A percentile compares a stretch with the other conserved stretches of the same genome.
These are phyloP conservation scores for Coregonus ussuriensis DNA, from an alignment of 2,797 vertebrate genomes.

Conservation along the genomic window DNA sequence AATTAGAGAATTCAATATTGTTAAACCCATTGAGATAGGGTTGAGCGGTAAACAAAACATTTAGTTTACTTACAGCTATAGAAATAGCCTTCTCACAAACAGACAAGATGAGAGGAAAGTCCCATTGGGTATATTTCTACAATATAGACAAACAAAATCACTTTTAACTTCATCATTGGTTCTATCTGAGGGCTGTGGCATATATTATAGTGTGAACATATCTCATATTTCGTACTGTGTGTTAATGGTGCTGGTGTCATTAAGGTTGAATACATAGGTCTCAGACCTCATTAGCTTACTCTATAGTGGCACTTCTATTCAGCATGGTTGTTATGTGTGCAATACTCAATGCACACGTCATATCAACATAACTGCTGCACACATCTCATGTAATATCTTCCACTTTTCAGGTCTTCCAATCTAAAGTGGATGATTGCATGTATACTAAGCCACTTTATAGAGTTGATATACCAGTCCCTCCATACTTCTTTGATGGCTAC, in stretches of 20 bases:
- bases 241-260: background rate
- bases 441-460: background rate
- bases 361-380: background rate
- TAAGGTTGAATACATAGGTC: background rate
- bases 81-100: conserved; percentile 2
- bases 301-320: background rate
- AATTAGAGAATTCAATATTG: conserved; percentile 45
- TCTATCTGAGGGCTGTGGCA: background rate
- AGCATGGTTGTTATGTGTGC: background rate
- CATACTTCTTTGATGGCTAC: no score
- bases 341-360: background rate
- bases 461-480: background rate
- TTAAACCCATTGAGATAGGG: conserved; percentile 28
- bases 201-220: background rate
- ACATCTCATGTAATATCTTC: background rate
- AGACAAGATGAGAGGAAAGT: conserved; percentile 30
- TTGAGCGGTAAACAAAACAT: conserved; percentile 39
- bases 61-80: conserved; percentile 34
- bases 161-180: background rate
- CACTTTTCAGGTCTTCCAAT: background rate
- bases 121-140: conserved; percentile 46
- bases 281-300: background rate
- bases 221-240: background rate
- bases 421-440: background rate
- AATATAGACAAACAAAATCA: conserved; percentile 37